Conservation (phyloP, 2,113 vertebrate species). For the Spea multiplicata region DNA sequence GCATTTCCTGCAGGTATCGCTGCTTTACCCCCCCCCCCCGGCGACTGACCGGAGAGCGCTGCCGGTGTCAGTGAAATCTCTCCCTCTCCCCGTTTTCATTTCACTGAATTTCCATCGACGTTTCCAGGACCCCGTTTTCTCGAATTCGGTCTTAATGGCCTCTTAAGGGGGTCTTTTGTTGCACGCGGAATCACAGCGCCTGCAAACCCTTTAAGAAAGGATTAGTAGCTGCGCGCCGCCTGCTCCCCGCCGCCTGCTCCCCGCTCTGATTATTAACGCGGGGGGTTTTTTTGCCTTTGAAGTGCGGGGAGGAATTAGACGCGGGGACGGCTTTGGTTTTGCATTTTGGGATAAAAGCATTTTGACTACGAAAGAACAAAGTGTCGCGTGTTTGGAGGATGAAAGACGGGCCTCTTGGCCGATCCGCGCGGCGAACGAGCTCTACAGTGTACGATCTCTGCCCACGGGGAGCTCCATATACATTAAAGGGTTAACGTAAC, state of each 20-base stretch:
- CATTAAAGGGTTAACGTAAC: too few species aligned
- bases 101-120: background rate
- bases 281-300: slow-evolving; percentile 12
- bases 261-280: slow-evolving; percentile 18
- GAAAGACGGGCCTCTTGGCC: background rate
- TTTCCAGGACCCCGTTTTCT: background rate
- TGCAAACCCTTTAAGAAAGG: background rate
- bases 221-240: background rate
- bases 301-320: slow-evolving; percentile 25
- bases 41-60: background rate
- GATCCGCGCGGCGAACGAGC: too few species aligned
- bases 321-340: slow-evolving; percentile 22
- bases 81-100: slow-evolving; percentile 1
- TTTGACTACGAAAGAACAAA: slow-evolving; percentile 33
- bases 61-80: background rate
- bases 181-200: background rate
- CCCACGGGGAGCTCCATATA: too few species aligned
- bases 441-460: too few species aligned
- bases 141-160: background rate
- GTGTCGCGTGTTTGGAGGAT: background rate
- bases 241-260: background rate
- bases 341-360: slow-evolving; percentile 28
- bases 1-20: too few species aligned
- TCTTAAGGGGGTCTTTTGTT: slow-evolving; percentile 23
- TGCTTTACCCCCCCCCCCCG: too few species aligned